Evolutionary conservation across 2,888 invertebrate genomes (phyloP).

Genomic region (Diarsia brunnea): DNA sequence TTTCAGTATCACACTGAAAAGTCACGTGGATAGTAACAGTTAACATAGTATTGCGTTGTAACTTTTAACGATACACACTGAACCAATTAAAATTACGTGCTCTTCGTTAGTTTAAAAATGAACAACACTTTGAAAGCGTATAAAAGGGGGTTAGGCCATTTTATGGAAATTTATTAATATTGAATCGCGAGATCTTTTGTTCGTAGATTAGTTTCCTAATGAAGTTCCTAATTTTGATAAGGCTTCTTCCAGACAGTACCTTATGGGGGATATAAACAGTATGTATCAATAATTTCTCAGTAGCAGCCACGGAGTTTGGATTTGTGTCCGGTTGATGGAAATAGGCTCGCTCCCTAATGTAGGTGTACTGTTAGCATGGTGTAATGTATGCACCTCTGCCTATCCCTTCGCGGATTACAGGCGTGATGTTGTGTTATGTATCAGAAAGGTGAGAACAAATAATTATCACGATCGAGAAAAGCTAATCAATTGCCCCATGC

Average conservation of each 20-base stretch:
- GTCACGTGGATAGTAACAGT: background rate
- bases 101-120: slow-evolving; percentile 15
- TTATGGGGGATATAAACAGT: background rate
- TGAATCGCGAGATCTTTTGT: background rate
- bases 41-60: slow-evolving; percentile 12
- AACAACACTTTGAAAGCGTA: background rate
- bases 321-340: too few relatives aligned
- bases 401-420: too few relatives aligned
- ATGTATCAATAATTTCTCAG: background rate
- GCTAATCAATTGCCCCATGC: background rate
- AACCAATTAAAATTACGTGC: slow-evolving; percentile 25
- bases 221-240: background rate
- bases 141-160: background rate
- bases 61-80: slow-evolving; percentile 27
- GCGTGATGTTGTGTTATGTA: too few relatives aligned
- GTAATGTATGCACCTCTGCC: too few relatives aligned
- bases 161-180: background rate
- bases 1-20: slow-evolving; percentile 16
- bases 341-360: too few relatives aligned
- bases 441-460: too few relatives aligned
- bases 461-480: background rate
- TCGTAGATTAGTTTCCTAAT: background rate
- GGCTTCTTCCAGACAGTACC: background rate
- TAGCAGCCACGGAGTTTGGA: too few relatives aligned
- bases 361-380: too few relatives aligned